phyloP scores from a whole-genome alignment of 1,140 invertebrate species.

The Zaprionus africanus region DNA sequence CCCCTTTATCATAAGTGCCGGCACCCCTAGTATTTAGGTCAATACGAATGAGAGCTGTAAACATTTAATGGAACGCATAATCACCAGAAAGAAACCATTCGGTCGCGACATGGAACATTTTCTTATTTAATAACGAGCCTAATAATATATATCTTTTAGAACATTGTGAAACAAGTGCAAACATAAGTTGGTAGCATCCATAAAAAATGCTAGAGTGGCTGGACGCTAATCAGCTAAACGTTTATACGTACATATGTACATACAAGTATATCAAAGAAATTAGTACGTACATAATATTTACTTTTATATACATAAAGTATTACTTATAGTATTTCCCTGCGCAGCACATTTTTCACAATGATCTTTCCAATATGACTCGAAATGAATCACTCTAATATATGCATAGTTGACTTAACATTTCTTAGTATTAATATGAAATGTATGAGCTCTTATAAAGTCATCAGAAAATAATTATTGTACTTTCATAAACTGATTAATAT shows the following conservation, averaged over 20 bases:
- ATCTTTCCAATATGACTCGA: background rate
- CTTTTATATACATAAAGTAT: conserved; percentile 10
- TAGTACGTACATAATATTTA: conserved; percentile 15
- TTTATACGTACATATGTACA: conserved; percentile 22
- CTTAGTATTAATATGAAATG: background rate
- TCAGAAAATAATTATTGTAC: background rate
- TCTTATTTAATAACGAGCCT: too few relatives aligned
- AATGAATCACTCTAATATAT: conserved; percentile 51
- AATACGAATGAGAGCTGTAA: conserved; percentile 28
- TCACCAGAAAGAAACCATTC: background rate
- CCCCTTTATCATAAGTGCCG: conserved; percentile 21
- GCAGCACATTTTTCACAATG: conserved; percentile 43
- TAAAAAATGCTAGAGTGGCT: background rate
- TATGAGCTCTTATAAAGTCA: background rate
- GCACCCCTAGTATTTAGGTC: conserved; percentile 51
- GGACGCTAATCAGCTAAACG: conserved; percentile 45
- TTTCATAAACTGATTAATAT: too few relatives aligned
- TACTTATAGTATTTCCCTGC: conserved; percentile 49
- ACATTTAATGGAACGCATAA: conserved; percentile 33
- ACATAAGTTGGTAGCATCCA: too few relatives aligned
- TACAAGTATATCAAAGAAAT: conserved; percentile 22
- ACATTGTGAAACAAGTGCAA: background rate
- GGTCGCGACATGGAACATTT: too few relatives aligned
- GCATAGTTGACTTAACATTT: background rate
- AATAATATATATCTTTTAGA: background rate